Base-by-base conservation (phyloP, 1,140 invertebrate genomes). In the Drosophila kikkawai region DNA sequence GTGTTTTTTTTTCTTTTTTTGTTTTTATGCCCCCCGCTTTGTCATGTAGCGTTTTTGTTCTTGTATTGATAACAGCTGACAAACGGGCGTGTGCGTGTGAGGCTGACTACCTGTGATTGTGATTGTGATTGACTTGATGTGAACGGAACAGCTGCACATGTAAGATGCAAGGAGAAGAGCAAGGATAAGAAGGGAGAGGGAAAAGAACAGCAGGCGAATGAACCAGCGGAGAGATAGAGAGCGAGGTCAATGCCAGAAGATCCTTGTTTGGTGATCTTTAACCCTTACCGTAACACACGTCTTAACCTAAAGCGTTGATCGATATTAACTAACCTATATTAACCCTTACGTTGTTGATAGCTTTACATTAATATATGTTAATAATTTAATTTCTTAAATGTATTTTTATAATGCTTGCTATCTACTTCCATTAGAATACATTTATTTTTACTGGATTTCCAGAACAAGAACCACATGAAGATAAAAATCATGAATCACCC, bases 111-210 rank as follows among this genome's bases (percentile, higher is more conserved):
- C 82, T 48, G 45, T 48, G 45, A 48, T 48, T 85, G 82, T 86
- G 65, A 76, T 65, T 64, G 69, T 59, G 67, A 73, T 73, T 73
- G 67, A 73, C 67, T 73, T 59, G 68, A 44, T 26, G 60, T 22
- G 51, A 48, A 75, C 75, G 82, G 80, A 66, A 79, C 79, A 85
- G 82, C 82, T 85, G 82, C 82, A 85, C 74, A 81, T 85, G 82
- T 67, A 76, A 76, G 41, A 57, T 42, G 37, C 17, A 41, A 12
- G 45, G 19, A 29, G 29, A n/a, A 15, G 26, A 42, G 22, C 22
- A 37, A 19, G 32, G 12, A 55, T 13, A 55, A 36, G n/a, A 17
- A n/a, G 15, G 13, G 13, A 29, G 12, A 36, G 17, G 32, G 29
- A 19, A 9, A n/a, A 9, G 44, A 32, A 69, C 13, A 39, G 19